Percentiles rank a stretch among this genome's conserved stretches.
Evolutionary conservation across 1,140 invertebrate species (phyloP).

Genomic region (Panulirus ornatus): DNA sequence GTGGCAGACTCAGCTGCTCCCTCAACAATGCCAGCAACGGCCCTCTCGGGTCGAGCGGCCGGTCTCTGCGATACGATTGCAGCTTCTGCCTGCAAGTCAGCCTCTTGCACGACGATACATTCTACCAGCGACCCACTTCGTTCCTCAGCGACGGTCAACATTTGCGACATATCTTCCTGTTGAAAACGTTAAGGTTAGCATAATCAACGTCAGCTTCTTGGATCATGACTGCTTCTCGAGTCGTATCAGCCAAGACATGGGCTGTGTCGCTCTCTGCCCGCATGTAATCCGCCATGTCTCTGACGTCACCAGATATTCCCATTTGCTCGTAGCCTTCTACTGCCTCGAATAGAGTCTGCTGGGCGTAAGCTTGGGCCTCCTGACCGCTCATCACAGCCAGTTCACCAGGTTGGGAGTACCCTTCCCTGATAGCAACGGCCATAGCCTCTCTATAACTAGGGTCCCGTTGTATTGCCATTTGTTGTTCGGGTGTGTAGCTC

Average conservation of each 20-base stretch:
- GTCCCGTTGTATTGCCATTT: conserved; percentile 61
- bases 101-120: conserved; percentile 60
- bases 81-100: conserved; percentile 57
- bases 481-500: conserved; percentile 44
- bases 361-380: conserved; percentile 63
- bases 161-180: conserved; percentile 65
- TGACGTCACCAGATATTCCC: conserved; percentile 60
- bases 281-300: conserved; percentile 61
- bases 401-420: conserved; percentile 49
- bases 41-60: conserved; percentile 58
- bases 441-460: conserved; percentile 60
- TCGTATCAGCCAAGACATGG: conserved; percentile 59
- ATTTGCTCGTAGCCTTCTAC: conserved; percentile 63
- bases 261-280: conserved; percentile 53
- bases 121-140: conserved; percentile 54
- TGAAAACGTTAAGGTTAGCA: conserved; percentile 64
- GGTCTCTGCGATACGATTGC: conserved; percentile 62
- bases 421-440: conserved; percentile 49
- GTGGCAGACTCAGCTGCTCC: conserved; percentile 66
- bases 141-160: conserved; percentile 63
- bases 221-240: conserved; percentile 62
- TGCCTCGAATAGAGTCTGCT: conserved; percentile 57
- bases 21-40: conserved; percentile 65
- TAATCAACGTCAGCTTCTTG: conserved; percentile 71
- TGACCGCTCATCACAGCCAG: conserved; percentile 41